Evolutionary conservation across 2,888 invertebrate genomes (phyloP).

Genomic region (Dynastes hyllus): DNA sequence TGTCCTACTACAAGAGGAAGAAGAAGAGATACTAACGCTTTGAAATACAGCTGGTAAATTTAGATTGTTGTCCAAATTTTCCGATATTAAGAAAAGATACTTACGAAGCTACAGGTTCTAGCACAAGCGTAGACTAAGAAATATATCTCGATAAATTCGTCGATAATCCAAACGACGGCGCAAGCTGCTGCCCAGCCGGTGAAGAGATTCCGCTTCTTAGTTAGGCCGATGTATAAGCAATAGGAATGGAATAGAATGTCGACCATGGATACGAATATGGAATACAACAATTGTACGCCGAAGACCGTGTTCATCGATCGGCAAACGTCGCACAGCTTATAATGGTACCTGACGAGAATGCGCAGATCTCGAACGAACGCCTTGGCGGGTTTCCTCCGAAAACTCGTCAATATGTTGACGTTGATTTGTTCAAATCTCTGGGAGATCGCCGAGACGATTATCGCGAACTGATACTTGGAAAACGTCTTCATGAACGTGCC

Average conservation of each 20-base stretch:
- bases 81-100: constrained; percentile 33
- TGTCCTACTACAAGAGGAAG: too few species aligned
- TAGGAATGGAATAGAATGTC: constrained; percentile 63
- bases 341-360: constrained; percentile 61
- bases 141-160: constrained; percentile 62
- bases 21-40: too few species aligned
- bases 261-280: constrained; percentile 59
- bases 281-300: constrained; percentile 60
- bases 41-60: background rate
- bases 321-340: constrained; percentile 60
- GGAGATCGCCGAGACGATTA: constrained; percentile 58
- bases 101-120: constrained; percentile 60
- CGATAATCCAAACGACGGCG: constrained; percentile 60
- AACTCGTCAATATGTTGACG: constrained; percentile 53
- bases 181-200: constrained; percentile 54
- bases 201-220: constrained; percentile 52
- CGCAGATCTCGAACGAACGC: constrained; percentile 57
- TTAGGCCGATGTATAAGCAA: constrained; percentile 60
- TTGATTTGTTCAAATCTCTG: constrained; percentile 61
- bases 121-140: constrained; percentile 60
- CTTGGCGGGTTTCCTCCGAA: constrained; percentile 28
- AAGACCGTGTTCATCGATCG: constrained; percentile 60
- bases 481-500: constrained; percentile 61
- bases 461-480: constrained; percentile 61
- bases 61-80: too few species aligned